Evolutionary conservation across 2,113 vertebrate species (phyloP).

Genomic region (Columba janthina): DNA sequence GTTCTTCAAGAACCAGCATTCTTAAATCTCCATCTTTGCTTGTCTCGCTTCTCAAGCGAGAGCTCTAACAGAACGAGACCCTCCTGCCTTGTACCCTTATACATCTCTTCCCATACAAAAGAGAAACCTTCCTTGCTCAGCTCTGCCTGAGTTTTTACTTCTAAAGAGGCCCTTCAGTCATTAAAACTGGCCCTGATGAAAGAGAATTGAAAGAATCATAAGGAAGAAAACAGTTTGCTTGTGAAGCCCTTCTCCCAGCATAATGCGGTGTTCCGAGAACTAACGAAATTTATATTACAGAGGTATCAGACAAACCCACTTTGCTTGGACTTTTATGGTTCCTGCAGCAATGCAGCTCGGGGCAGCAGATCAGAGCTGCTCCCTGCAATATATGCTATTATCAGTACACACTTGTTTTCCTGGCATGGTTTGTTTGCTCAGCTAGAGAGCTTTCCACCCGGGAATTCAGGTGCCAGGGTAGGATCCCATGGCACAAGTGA

Average conservation of each 20-base stretch:
- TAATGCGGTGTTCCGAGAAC: background rate
- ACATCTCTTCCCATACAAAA: background rate
- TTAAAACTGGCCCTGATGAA: background rate
- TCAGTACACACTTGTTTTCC: background rate
- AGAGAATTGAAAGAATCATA: background rate
- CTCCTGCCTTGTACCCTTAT: background rate
- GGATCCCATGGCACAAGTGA: background rate
- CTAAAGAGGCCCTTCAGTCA: background rate
- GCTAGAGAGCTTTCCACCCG: background rate
- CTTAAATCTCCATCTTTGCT: background rate
- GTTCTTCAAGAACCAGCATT: background rate
- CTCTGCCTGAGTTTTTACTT: background rate
- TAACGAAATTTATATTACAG: background rate
- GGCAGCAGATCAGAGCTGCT: background rate
- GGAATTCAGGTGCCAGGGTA: background rate
- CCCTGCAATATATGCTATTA: background rate
- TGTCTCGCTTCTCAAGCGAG: background rate
- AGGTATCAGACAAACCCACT: background rate
- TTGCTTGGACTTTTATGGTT: background rate
- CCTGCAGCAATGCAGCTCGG: background rate
- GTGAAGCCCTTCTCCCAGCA: background rate
- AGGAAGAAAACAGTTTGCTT: background rate
- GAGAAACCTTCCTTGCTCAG: background rate
- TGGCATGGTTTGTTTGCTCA: slow-evolving; percentile 15
- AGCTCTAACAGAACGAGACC: background rate